phyloP scores from a whole-genome alignment of 2,113 vertebrate genomes.

The Cercocebus atys region DNA sequence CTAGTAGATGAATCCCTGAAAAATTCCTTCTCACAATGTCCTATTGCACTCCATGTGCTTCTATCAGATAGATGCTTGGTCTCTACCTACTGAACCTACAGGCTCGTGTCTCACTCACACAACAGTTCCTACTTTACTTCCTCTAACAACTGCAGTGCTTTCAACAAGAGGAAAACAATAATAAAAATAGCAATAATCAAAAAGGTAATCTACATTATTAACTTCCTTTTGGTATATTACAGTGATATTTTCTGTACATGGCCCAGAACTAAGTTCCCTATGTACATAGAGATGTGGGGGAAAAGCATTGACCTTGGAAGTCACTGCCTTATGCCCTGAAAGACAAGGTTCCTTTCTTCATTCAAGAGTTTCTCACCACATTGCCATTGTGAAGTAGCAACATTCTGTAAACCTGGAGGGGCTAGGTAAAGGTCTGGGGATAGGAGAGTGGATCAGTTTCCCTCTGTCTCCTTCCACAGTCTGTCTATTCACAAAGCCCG shows the following conservation, averaged over 20 bases:
- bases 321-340: constrained; percentile 72
- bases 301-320: constrained; percentile 62
- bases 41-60: constrained; percentile 59
- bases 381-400: constrained; percentile 74
- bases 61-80: constrained; percentile 27
- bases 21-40: constrained; percentile 57
- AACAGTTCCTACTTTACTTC: constrained; percentile 67
- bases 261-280: constrained; percentile 81
- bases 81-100: constrained; percentile 42
- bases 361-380: constrained; percentile 43
- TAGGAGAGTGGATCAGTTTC: background rate
- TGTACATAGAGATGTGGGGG: constrained; percentile 82
- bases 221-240: constrained; percentile 87
- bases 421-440: constrained; percentile 25
- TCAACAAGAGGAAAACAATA: constrained; percentile 82
- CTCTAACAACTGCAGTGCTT: constrained; percentile 84
- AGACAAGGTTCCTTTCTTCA: constrained; percentile 74
- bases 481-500: background rate
- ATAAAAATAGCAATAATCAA: constrained; percentile 88
- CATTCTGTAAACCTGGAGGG: constrained; percentile 76
- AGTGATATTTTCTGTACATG: constrained; percentile 87
- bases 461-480: constrained; percentile 47
- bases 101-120: constrained; percentile 70
- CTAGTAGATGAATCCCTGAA: constrained; percentile 74
- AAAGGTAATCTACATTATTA: constrained; percentile 87